Percentiles rank a stretch among this genome's conserved stretches.
Evolutionary conservation across 2,888 invertebrate species (phyloP).

Genomic region (Ophion ventricosus): DNA sequence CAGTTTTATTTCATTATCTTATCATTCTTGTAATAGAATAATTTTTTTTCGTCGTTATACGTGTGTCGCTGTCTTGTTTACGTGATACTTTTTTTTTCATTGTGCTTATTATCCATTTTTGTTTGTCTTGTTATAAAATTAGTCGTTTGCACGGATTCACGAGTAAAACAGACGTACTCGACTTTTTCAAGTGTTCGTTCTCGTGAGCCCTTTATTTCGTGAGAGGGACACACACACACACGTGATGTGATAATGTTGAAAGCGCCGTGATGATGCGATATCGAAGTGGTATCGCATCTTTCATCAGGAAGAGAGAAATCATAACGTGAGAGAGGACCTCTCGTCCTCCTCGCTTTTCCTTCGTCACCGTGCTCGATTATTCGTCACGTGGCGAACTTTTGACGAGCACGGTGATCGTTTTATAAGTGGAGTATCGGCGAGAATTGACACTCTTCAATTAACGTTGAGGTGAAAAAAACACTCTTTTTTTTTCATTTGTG

Average conservation of each 20-base stretch:
- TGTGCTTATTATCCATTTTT: slow-evolving; percentile 29
- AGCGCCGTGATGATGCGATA: slow-evolving; percentile 61
- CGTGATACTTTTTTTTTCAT: slow-evolving; percentile 57
- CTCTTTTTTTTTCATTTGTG: neutral
- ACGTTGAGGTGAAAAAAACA: neutral
- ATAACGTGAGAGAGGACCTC: slow-evolving; percentile 16
- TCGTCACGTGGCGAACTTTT: neutral
- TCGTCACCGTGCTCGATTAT: slow-evolving; percentile 28
- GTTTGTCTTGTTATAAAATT: neutral
- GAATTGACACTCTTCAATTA: neutral
- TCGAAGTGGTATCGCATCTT: slow-evolving; percentile 61
- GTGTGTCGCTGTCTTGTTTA: slow-evolving; percentile 64
- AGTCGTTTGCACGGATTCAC: neutral
- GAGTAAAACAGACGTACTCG: neutral
- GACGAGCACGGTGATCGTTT: slow-evolving; percentile 22
- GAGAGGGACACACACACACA: slow-evolving; percentile 11
- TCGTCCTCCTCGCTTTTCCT: slow-evolving; percentile 1
- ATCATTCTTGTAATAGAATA: slow-evolving; percentile 56
- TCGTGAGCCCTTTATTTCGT: neutral
- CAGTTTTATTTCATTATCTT: slow-evolving; percentile 81
- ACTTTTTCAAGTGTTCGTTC: slow-evolving; percentile 35
- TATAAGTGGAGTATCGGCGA: neutral
- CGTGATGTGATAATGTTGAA: slow-evolving; percentile 34
- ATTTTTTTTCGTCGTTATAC: slow-evolving; percentile 61
- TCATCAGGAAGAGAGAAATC: slow-evolving; percentile 56